Base-by-base conservation (phyloP, 2,888 invertebrate genomes). In the Netelia virgata region DNA sequence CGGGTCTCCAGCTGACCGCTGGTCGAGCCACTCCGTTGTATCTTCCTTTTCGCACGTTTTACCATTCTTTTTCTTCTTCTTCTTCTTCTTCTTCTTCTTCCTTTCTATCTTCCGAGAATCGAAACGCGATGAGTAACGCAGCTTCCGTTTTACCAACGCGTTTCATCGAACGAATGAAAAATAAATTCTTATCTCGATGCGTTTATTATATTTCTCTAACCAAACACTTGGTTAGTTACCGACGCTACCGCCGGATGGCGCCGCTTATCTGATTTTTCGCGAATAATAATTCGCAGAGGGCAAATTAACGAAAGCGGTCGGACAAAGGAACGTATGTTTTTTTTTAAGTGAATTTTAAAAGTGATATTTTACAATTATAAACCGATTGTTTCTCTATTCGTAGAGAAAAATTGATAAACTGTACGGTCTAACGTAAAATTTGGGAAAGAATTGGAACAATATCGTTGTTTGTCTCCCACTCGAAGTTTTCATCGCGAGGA, bases 1-100 rank as follows among this genome's bases (percentile, higher is more conserved):
- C 43, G 64, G 28, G 57, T 55, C 36, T 68, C 55, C 66, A 63
- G 76, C 80, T 84, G 80, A 72, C 70, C 72, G 72, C 50, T 70
- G 75, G 74, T 59, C 57, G 41, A 80, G 57, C 43, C 55, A 55
- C 18, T 18, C 53, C 18, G 50, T 66, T 66, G 55, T 16, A 59
- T 74, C 50, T 64, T 79, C 59, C 16, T n/a, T n/a, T 43, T 77
- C 55, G 78, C 72, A 43, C 78, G 64, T 79, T 79, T 10, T 14
- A 53, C n/a, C 6, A 14, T 53, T 16, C 3, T 53, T 53, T 11
- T 57, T 61, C 18, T 53, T 68, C 55, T 66, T 20, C 20, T 68
- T 59, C 69, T 74, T 47, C 20, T 23, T 9, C 10, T 36, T 68
- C 64, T 55, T 20, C 69, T 20, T 41, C 8, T 14, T 36, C 10